A percentile compares a stretch with the other conserved stretches of the same genome.
Conservation (phyloP, 1,140 invertebrate genomes). For the Antheraea pernyi region DNA sequence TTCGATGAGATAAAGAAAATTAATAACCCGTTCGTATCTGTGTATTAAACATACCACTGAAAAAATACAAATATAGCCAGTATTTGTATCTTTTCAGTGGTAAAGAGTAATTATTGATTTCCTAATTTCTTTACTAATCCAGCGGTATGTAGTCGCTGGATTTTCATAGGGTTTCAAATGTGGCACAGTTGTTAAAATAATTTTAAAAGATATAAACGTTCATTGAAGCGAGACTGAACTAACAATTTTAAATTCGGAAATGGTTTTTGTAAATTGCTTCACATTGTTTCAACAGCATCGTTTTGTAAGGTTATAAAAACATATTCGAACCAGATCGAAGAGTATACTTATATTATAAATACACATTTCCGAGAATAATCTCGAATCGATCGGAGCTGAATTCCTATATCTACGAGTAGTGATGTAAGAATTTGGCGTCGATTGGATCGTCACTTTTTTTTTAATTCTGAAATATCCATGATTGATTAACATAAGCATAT, state of each 20-base stretch:
- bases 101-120: no score
- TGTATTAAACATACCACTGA: no score
- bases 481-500: neutral
- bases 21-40: no score
- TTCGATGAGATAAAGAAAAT: no score
- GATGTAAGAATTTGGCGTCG: constrained; percentile 3
- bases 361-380: constrained; percentile 2
- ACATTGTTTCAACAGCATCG: constrained; percentile 4
- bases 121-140: no score
- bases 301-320: neutral
- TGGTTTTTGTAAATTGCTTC: neutral
- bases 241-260: neutral
- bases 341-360: constrained; percentile 1
- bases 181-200: no score
- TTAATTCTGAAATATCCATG: neutral
- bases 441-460: neutral
- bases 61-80: no score
- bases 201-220: neutral
- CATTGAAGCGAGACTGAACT: neutral
- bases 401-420: neutral
- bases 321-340: neutral
- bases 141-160: no score
- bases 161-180: no score
- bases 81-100: no score
- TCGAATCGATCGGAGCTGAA: neutral